Base-by-base conservation (phyloP, 2,888 invertebrate genomes). In the Drosophila acutilabella region DNA sequence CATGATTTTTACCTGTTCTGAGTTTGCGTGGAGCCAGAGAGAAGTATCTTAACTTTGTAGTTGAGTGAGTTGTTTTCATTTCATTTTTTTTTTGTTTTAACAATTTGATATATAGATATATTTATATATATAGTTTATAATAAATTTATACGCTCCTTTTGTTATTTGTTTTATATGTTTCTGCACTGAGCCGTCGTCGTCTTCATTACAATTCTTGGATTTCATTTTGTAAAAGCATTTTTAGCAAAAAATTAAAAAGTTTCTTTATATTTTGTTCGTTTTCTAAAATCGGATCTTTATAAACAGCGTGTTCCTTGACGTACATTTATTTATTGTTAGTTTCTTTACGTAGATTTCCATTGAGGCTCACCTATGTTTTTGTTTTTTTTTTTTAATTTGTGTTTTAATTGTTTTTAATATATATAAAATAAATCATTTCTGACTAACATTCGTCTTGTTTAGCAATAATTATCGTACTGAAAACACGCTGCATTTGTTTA, bases 201-300 rank as follows among this genome's bases (percentile, higher is more conserved):
- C 66, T 53, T 70, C 61, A 44, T 71, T 58, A 50, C 48, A 67
- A 71, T 73, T 66, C 64, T 74, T 79, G 66, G 67, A 65, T 74
- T 73, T 69, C 47, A 69, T 80, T 78, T 85, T 90, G 88, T 89
- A 90, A 88, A 89, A 90, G 90, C 90, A 89, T 81, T 89, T 82
- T 89, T 89, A 89, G 89, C 89, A 89, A 89, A 89, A 81, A 84
- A 84, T 89, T 82, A 88, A 90, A 88, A 80, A 75, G 74, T 68
- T 82, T 64, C 77, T 36, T 40, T 14, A 7, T 40, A 64, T 38
- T 50, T 56, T 61, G 47, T 71, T 71, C 54, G 44, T 51, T 70
- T 77, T 79, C 70, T 76, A 80, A 83, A 84, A 87, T 78, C 74
- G 59, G 71, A 61, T 51, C 57, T 42, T 58, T 50, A 30, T 54